Evolutionary conservation across 2,888 invertebrate genomes (phyloP), one percentile per base, ranked within the genome.

Genomic region (Aleiodes testaceus): DNA sequence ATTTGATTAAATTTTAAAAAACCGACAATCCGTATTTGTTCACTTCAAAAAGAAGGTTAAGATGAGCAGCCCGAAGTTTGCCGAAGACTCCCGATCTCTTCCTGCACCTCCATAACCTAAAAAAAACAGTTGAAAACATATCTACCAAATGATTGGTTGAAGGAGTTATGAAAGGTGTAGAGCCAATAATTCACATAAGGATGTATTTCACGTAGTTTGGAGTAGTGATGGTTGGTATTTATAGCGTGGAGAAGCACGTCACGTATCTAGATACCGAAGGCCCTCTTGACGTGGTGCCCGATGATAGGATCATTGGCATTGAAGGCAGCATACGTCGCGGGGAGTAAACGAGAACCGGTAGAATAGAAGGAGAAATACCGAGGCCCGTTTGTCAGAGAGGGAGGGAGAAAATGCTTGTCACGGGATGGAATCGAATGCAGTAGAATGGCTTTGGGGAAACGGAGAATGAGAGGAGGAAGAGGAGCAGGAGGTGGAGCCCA

Each of bases 301-400:
- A 0, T 26, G 63, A 63, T 63, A 63, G 45, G 44, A 63, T 63
- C 63, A 63, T 63, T 22, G 45, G 63, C 63, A 63, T 63, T 63
- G 63, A 63, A 47, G 47, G 14, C 63, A 45, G 63, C 63, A 63
- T 63, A 63, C 63, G 63, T 63, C n/a, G 63, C n/a, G 61, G 44
- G 36, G 7, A 63, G 18, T 18, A 20, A 36, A 22, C 14, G 11
- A 16, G 42, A 59, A 59, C 42, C 49, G 14, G 49, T 16, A 49
- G 49, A 16, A 49, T 49, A 49, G 49, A 49, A 7, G 1, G 49
- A 49, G 49, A 16, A 49, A 49, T 49, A 11, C 30, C 30, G 55
- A 30, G 55, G 11, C 2, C 52, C 14, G 52, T 52, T 22, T 3
- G 53, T n/a, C n/a, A 18, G 59, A 59, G 36, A 42, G 36, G 30